Base-by-base conservation (phyloP, 2,113 vertebrate species). In the Synodontis membranacea region DNA sequence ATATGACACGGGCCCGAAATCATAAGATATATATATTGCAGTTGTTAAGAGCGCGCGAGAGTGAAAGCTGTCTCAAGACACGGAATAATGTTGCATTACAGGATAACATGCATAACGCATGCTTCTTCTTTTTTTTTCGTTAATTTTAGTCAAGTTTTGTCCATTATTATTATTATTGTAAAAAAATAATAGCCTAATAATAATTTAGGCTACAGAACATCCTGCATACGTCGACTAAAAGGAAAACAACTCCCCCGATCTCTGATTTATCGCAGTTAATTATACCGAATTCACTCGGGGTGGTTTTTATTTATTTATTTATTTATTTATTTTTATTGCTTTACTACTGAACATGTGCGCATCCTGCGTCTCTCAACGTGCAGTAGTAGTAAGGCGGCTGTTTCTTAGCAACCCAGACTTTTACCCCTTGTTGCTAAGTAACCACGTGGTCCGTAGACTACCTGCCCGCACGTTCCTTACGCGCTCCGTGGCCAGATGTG, bases 341-440 rank as follows among this genome's bases (percentile, higher is more conserved):
- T 80, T 79, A 78, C 60, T 54, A 44, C 46, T 42, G 34, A 87
- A 83, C 85, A 89, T 83, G 86, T 91, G 86, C 75, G 85, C 83
- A 91, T 66, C 60, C 86, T 66, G 87, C 81, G 79, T 80, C 81
- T 74, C 80, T 87, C 74, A 44, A 75, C 86, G 76, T 87, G 48
- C 84, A 85, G 89, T 86, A 85, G 89, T 86, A 87, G 90, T 87
- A 88, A 88, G 81, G n/a, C 83, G 85, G 87, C 88, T 89, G 91
- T 92, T 83, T 88, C 91, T 90, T 91, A 91, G 91, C 91, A 92
- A 92, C 91, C 81, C 80, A 28, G 87, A 84, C 79, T 86, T 82
- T 87, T 83, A n/a, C 79, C 62, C 75, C 84, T 86, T 90, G 91
- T 92, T 92, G 91, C 91, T 90, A 89, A 90, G 91, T 90, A 91